A percentile compares a stretch with the other conserved stretches of the same genome.
These are phyloP conservation scores for Zeus faber DNA, from an alignment of 2,113 vertebrate species.

Conservation along the genomic window DNA sequence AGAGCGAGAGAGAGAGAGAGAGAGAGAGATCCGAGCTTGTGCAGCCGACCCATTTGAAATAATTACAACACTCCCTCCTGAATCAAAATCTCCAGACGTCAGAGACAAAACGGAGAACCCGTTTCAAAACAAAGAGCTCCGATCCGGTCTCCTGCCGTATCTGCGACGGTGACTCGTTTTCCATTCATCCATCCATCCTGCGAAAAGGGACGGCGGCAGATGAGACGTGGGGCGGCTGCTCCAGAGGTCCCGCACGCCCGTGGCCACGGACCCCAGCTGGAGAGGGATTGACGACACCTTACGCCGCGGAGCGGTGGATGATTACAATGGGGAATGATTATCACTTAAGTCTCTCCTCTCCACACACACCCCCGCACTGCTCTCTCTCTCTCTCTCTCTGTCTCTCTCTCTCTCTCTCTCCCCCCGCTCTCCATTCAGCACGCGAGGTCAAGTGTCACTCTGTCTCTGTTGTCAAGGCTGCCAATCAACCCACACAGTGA, in stretches of 20 bases:
- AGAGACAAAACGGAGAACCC: too few species aligned
- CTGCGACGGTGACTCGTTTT: too few species aligned
- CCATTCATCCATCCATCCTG: too few species aligned
- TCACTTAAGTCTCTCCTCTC: slow-evolving; percentile 58
- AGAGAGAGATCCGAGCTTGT: neutral
- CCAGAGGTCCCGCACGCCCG: slow-evolving; percentile 54
- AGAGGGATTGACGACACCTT: slow-evolving; percentile 63
- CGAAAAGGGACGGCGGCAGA: too few species aligned
- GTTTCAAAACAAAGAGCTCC: too few species aligned
- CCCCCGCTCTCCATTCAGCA: slow-evolving; percentile 68
- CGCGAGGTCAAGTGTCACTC: slow-evolving; percentile 74
- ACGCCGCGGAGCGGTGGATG: slow-evolving; percentile 67
- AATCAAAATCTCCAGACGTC: too few species aligned
- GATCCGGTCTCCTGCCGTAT: too few species aligned
- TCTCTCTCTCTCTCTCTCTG: slow-evolving; percentile 40
- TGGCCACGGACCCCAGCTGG: slow-evolving; percentile 66
- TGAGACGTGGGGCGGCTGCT: slow-evolving; percentile 62
- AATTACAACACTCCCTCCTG: too few species aligned
- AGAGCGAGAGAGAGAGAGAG: slow-evolving; percentile 49
- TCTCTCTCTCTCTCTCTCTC: slow-evolving; percentile 40
- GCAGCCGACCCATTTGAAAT: slow-evolving; percentile 38
- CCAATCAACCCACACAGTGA: slow-evolving; percentile 77
- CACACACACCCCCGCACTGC: slow-evolving; percentile 30
- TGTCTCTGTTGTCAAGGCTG: slow-evolving; percentile 75
- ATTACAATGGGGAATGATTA: slow-evolving; percentile 71